A percentile compares a stretch with the other conserved stretches of the same genome.
Evolutionary conservation across 2,888 invertebrate genomes (phyloP).

Genomic region (Axea sp.): DNA sequence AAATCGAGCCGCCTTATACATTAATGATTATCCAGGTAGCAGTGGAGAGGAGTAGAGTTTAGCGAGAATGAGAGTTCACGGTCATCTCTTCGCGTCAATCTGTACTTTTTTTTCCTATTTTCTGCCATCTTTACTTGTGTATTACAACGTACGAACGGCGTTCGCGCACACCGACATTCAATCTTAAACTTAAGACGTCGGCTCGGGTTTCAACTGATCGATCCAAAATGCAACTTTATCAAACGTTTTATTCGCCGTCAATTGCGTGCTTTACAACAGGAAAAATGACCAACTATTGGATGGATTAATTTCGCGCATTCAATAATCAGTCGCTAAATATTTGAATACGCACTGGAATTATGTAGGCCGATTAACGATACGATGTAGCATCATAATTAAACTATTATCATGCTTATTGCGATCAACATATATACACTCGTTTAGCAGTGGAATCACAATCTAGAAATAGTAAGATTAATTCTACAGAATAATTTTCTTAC

Average conservation of each 20-base stretch:
- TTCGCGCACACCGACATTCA: not conserved
- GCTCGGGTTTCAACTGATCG: not conserved
- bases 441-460: conserved; percentile 32
- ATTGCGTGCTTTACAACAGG: conserved; percentile 12
- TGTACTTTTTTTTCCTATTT: conserved; percentile 48
- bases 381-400: conserved; percentile 27
- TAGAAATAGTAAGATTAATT: conserved; percentile 21
- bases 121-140: conserved; percentile 40
- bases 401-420: conserved; percentile 29
- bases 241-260: conserved; percentile 22
- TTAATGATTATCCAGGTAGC: conserved; percentile 44
- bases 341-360: conserved; percentile 16
- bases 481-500: conserved; percentile 13
- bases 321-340: conserved; percentile 15
- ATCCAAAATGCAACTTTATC: conserved; percentile 7
- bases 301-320: conserved; percentile 3
- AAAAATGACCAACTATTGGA: conserved; percentile 8
- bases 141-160: conserved; percentile 18
- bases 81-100: conserved; percentile 50
- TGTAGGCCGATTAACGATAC: conserved; percentile 23
- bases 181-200: not conserved
- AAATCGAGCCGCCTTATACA: conserved; percentile 30
- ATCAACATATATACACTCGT: conserved; percentile 29
- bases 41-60: conserved; percentile 47
- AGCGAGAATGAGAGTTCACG: conserved; percentile 57